Percentiles rank a stretch among this genome's conserved stretches.
phyloP scores from a whole-genome alignment of 2,888 invertebrate species.

The Athripsodes cinereus region DNA sequence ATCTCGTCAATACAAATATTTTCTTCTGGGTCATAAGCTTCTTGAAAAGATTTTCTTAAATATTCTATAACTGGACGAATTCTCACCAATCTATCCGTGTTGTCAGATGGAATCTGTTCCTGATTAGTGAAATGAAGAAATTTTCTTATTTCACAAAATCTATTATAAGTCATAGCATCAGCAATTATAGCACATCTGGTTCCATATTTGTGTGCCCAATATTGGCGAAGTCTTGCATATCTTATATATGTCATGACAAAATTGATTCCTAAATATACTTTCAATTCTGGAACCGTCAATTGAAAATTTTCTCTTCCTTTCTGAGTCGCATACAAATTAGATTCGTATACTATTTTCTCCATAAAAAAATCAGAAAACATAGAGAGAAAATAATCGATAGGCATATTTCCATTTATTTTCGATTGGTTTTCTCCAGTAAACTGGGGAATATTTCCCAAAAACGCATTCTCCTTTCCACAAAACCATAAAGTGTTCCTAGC shows the following conservation, averaged over 20 bases:
- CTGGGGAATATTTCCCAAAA: constrained; percentile 1
- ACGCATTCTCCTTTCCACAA: neutral
- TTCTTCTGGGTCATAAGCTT: neutral
- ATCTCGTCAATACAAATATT: constrained; percentile 29
- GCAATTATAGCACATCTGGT: constrained; percentile 4
- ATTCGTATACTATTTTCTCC: constrained; percentile 3
- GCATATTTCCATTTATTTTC: constrained; percentile 8
- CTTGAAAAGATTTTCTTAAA: constrained; percentile 2
- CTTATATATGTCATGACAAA: constrained; percentile 1
- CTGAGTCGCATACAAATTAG: constrained; percentile 5
- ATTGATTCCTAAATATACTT: neutral
- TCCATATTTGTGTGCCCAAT: constrained; percentile 6
- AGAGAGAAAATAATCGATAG: constrained; percentile 8
- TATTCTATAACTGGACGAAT: constrained; percentile 5
- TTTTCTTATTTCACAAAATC: constrained; percentile 6
- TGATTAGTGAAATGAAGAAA: constrained; percentile 8
- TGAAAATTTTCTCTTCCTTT: constrained; percentile 8
- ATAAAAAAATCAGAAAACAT: constrained; percentile 1
- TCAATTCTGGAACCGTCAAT: constrained; percentile 5
- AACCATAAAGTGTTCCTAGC: constrained; percentile 2
- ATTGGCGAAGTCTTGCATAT: constrained; percentile 5
- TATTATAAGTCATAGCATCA: constrained; percentile 6
- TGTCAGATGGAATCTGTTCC: constrained; percentile 2
- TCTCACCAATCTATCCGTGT: constrained; percentile 8
- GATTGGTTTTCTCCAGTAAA: constrained; percentile 6